Percentiles rank a stretch among this genome's conserved stretches.
Conservation (phyloP, 2,888 invertebrate genomes). For the Carterocephalus palaemon region DNA sequence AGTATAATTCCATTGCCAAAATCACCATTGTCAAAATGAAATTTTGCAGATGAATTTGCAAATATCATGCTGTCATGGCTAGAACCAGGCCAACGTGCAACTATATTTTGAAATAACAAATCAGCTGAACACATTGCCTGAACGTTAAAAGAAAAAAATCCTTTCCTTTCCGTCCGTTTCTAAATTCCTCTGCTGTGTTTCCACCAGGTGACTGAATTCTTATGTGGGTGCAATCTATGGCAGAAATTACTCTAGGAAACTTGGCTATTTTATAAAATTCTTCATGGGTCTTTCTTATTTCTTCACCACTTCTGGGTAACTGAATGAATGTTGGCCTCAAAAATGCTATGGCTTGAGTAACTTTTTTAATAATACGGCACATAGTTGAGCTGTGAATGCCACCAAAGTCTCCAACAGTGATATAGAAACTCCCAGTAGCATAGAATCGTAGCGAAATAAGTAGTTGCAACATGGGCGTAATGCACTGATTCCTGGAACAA, state of each 20-base stretch:
- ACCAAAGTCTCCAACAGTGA: constrained; percentile 27
- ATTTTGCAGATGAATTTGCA: constrained; percentile 8
- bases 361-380: constrained; percentile 23
- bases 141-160: constrained; percentile 24
- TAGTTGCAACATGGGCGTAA: constrained; percentile 4
- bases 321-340: constrained; percentile 12
- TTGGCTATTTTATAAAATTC: constrained; percentile 26
- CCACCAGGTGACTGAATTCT: constrained; percentile 22
- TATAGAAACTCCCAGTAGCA: constrained; percentile 25
- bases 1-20: constrained; percentile 22
- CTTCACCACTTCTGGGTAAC: constrained; percentile 21
- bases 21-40: constrained; percentile 11
- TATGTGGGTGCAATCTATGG: constrained; percentile 26
- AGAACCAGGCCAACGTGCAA: constrained; percentile 28
- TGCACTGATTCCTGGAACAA: constrained; percentile 2
- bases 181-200: constrained; percentile 22
- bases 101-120: constrained; percentile 15
- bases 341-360: constrained; percentile 22
- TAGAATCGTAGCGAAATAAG: constrained; percentile 16
- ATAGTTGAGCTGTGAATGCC: constrained; percentile 23
- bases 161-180: constrained; percentile 23
- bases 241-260: constrained; percentile 26
- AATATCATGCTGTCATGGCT: constrained; percentile 27
- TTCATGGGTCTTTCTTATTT: constrained; percentile 16
- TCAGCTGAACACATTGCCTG: constrained; percentile 20